These are phyloP conservation scores for Zaprionus taronus DNA, from an alignment of 1,140 invertebrate genomes.

Conservation along the genomic window DNA sequence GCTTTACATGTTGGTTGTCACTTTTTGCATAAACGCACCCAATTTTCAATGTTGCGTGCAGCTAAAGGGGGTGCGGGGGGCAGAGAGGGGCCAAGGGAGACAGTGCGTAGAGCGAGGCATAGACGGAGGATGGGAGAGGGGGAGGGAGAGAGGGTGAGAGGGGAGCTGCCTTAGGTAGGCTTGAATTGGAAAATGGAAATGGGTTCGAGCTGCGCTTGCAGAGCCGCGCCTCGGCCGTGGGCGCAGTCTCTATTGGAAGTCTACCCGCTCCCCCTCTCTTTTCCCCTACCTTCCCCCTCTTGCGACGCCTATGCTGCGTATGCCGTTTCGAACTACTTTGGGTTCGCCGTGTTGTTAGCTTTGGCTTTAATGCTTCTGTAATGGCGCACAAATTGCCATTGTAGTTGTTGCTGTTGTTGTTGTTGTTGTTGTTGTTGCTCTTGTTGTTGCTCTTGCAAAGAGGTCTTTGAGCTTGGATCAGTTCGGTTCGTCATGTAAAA, in stretches of 20 bases:
- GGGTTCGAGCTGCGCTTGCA: conserved; percentile 39
- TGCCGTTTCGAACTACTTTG: conserved; percentile 20
- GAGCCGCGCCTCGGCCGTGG: conserved; percentile 51
- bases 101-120: conserved; percentile 62
- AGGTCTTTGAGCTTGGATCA: conserved; percentile 36
- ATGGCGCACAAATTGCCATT: conserved; percentile 74
- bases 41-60: conserved; percentile 68
- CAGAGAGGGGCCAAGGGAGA: conserved; percentile 50
- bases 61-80: background rate
- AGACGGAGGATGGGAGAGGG: background rate
- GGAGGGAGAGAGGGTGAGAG: background rate
- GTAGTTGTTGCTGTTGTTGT: conserved; percentile 24
- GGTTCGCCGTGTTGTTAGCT: conserved; percentile 27
- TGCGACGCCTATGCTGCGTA: background rate
- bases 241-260: conserved; percentile 65
- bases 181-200: conserved; percentile 47
- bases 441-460: conserved; percentile 19
- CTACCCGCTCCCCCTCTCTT: background rate
- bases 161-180: conserved; percentile 7
- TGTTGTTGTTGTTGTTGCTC: conserved; percentile 16
- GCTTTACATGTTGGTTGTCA: conserved; percentile 17
- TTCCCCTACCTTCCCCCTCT: conserved; percentile 10
- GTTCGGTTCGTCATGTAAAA: conserved; percentile 44
- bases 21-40: conserved; percentile 79
- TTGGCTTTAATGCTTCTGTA: conserved; percentile 70